Base-by-base conservation (phyloP, 2,113 vertebrate species). In the Sceloporus undulatus region DNA sequence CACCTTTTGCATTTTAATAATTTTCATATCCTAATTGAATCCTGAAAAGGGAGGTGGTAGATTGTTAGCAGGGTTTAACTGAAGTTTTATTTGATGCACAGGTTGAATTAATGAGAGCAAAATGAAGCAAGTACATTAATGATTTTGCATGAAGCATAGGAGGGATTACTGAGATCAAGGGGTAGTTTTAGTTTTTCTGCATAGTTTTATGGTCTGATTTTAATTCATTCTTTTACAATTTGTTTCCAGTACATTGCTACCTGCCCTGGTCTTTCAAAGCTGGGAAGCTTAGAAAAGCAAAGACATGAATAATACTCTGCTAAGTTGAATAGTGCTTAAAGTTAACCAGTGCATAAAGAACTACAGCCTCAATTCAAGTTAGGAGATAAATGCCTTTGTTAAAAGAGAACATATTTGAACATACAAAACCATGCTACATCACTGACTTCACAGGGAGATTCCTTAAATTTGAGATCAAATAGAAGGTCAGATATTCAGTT, bases 261-360 rank as follows among this genome's bases (percentile, higher is more conserved):
- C 23, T 78, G 38, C 3, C 38, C 42, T 65, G 74, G n/a, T 21
- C 25, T 40, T 62, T n/a, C 18, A 78, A 25, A 7, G 9, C 48
- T 59, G n/a, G n/a, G 68, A 66, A 74, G 14, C 25, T 38, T 74
- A 74, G 29, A 38, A 71, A 81, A 65, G n/a, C 79, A 68, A 66
- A 82, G 23, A 68, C 4, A 66, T 82, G 80, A 82, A 82, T 82
- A 70, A 66, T 82, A 82, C 40, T 78, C 52, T 78, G 34, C 52
- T 78, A 78, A 78, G 76, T 25, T 7, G 25, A 80, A 59, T 13
- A 2, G 56, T 19, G 29, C 59, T 21, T 66, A 66, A 66, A 21
- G 16, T 5, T 5, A 66, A 21, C 65, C 23, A 21, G 19, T 21
- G 16, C 23, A 21, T 66, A 66, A 66, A 42, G 40, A 38, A 48